phyloP scores from a whole-genome alignment of 1,140 invertebrate genomes.

The Portunus trituberculatus region DNA sequence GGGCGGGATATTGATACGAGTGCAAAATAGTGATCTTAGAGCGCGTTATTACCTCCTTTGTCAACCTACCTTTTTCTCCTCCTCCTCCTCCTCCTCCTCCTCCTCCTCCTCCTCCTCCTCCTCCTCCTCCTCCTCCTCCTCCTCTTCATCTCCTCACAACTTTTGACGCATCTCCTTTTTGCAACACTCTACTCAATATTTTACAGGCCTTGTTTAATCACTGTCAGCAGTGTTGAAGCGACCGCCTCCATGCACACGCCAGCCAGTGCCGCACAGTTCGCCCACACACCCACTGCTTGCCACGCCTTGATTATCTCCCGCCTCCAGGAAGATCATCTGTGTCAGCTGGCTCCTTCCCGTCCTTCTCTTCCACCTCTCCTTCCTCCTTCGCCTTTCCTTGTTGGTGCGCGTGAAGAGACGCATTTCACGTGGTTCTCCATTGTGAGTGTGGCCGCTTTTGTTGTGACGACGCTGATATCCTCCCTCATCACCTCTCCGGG shows the following conservation, averaged over 20 bases:
- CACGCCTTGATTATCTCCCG: not conserved
- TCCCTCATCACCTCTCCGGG: not conserved
- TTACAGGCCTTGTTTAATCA: too few relatives aligned
- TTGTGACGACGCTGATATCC: not conserved
- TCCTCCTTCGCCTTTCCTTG: not conserved
- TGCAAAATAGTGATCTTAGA: not conserved
- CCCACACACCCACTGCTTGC: not conserved
- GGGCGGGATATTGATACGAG: slow-evolving; percentile 53
- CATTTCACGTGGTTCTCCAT: slow-evolving; percentile 10
- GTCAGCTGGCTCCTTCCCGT: slow-evolving; percentile 25
- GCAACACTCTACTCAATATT: too few relatives aligned
- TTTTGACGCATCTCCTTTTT: too few relatives aligned
- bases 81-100: not conserved
- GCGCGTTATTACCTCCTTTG: slow-evolving; percentile 35
- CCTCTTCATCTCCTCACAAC: slow-evolving; percentile 29
- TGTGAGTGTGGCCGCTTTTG: not conserved
- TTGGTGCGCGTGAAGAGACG: not conserved
- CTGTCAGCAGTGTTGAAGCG: too few relatives aligned
- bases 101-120: not conserved
- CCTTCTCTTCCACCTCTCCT: not conserved
- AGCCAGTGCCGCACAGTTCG: too few relatives aligned
- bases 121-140: not conserved
- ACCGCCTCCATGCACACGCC: too few relatives aligned
- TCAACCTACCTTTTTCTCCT: not conserved
- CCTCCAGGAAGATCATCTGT: not conserved